Base-by-base conservation (phyloP, 2,888 invertebrate genomes). In the Drosophila suboccidentalis region DNA sequence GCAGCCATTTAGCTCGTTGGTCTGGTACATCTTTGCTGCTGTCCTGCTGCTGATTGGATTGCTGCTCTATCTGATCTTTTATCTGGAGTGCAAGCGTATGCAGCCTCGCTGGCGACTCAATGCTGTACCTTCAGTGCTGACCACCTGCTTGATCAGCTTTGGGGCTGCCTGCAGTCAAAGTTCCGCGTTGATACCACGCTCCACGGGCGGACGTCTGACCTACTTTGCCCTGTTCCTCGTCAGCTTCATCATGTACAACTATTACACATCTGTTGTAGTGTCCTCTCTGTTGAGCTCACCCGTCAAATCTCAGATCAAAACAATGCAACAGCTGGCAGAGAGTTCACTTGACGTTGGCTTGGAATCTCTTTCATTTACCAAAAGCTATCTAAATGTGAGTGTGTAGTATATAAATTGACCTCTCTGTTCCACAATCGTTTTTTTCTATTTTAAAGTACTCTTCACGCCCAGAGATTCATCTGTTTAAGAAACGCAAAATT, bases 251-350 rank as follows among this genome's bases (percentile, higher is more conserved):
- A 90, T 95, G 59, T 95, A 95, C 82, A 94, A 95, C 13, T 94
- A 95, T 13, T 95, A 95, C 81, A 94, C 95, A 0, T 95, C 95
- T 0, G 94, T 94, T 80, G 94, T 95, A 63, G 95, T 95, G 0
- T 94, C 94, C 0, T 92, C 95, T n/a, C 90, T 95, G 13, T 94
- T 95, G 65, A 94, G 94, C 1, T 94, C 95, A 0, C 94, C 94
- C 0, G 92, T 93, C 2, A 94, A 94, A 58, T 91, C 93, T 0
- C 76, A 82, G 51, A 94, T 95, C 13, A 93, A 92, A 44, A 94
- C 94, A 0, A 61, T 94, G 17, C 87, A 91, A 0, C 94, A 94
- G 77, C 90, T 95, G 68, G 91, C 94, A 0, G 92, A 93, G 51
- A 95, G 94, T 36, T 93, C 93, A 2, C 91, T 95, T 57, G 92